These are phyloP conservation scores for Bombus superbus DNA, from an alignment of 1,140 invertebrate genomes.

Conservation along the genomic window DNA sequence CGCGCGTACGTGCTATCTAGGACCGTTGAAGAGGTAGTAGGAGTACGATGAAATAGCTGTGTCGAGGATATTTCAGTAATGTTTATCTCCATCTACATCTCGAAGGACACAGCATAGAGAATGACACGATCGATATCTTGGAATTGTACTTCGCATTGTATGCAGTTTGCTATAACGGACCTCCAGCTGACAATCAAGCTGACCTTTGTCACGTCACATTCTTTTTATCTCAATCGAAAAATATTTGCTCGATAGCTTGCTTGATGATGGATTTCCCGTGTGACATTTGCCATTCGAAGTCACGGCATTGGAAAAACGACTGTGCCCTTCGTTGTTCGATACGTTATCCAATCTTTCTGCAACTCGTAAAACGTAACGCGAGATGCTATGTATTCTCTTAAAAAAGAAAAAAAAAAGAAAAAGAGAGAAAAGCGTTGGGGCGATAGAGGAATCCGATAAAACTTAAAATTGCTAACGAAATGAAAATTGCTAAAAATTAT, in stretches of 20 bases:
- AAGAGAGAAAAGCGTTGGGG: not conserved
- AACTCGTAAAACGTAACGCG: not conserved
- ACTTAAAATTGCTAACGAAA: not conserved
- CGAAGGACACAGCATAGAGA: slow-evolving; percentile 49
- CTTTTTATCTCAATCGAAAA: slow-evolving; percentile 44
- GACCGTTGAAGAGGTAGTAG: not conserved
- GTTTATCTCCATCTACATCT: slow-evolving; percentile 55
- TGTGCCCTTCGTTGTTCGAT: not conserved
- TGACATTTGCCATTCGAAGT: not conserved
- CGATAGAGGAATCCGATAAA: not conserved
- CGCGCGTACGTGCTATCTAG: no score
- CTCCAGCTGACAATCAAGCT: slow-evolving; percentile 36
- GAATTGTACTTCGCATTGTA: slow-evolving; percentile 46
- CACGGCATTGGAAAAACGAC: not conserved
- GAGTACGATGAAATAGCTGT: slow-evolving; percentile 18
- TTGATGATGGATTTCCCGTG: not conserved
- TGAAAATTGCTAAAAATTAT: no score
- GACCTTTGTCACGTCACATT: slow-evolving; percentile 47
- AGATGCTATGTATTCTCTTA: not conserved
- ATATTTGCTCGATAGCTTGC: slow-evolving; percentile 9
- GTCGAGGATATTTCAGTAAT: slow-evolving; percentile 48
- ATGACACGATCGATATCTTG: slow-evolving; percentile 54
- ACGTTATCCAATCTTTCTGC: not conserved
- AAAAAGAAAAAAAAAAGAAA: no score
- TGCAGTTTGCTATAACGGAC: slow-evolving; percentile 42